Evolutionary conservation across 1,140 invertebrate species (phyloP).

Genomic region (Trichonephila inaurata): DNA sequence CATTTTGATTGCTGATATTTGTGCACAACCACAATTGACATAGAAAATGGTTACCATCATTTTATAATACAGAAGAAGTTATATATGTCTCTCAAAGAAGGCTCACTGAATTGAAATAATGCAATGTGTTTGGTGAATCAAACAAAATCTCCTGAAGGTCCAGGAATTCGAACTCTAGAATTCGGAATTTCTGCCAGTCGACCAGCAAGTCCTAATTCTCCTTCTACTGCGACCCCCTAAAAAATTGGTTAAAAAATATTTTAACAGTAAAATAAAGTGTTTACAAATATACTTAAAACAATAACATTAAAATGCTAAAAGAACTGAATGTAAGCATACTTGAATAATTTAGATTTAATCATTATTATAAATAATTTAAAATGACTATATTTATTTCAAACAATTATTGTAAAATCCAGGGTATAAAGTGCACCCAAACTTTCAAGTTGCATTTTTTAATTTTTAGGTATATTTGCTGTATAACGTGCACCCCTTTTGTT

Average conservation of each 20-base stretch:
- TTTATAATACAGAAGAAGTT: not conserved
- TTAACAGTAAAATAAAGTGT: not conserved
- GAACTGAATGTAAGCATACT: too few species aligned
- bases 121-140: slow-evolving; percentile 35
- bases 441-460: too few species aligned
- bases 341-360: too few species aligned
- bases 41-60: not conserved
- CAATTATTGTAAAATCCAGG: too few species aligned
- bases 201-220: slow-evolving; percentile 57
- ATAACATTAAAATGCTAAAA: too few species aligned
- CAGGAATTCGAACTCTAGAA: slow-evolving; percentile 71
- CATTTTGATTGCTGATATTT: slow-evolving; percentile 42
- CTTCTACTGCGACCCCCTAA: slow-evolving; percentile 61
- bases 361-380: too few species aligned
- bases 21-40: not conserved
- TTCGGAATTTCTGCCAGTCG: slow-evolving; percentile 56
- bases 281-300: not conserved
- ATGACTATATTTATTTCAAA: too few species aligned
- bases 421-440: too few species aligned
- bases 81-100: not conserved
- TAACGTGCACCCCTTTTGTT: too few species aligned
- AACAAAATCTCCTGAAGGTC: slow-evolving; percentile 71
- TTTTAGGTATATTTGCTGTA: too few species aligned
- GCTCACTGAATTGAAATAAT: slow-evolving; percentile 2
- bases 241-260: not conserved